A percentile compares a stretch with the other conserved stretches of the same genome.
Conservation (phyloP, 2,797 vertebrate genomes). For the Galaxias olidus region DNA sequence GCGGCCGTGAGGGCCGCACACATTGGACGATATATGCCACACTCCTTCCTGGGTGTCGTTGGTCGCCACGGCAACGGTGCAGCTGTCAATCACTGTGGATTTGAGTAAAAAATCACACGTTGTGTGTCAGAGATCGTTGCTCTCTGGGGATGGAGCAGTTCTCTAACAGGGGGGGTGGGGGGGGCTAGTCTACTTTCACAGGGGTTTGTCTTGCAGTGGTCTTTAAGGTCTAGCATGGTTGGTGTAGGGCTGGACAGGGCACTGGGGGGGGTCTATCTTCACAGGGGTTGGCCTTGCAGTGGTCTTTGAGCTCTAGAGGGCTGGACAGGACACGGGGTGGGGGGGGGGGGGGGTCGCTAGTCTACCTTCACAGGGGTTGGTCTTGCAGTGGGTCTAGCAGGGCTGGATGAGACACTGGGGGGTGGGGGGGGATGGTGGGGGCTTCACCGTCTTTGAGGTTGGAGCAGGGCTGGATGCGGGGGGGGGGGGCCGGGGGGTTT, state of each 20-base stretch:
- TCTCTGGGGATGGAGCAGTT: background rate
- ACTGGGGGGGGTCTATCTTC: no score
- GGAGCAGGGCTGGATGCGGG: constrained; percentile 86
- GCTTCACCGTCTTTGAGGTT: constrained; percentile 87
- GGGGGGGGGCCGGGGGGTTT: constrained; percentile 82
- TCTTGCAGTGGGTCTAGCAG: constrained; percentile 93
- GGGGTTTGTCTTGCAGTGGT: no score
- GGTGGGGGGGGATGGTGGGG: no score
- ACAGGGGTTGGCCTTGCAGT: no score
- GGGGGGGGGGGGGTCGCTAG: no score
- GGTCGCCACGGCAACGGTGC: constrained; percentile 84
- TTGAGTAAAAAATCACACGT: no score
- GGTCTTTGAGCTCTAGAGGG: no score
- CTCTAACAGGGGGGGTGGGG: background rate
- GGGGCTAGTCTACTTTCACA: no score
- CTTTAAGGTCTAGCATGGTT: background rate
- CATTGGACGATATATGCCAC: constrained; percentile 81
- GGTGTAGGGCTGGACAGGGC: no score
- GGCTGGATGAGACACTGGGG: no score
- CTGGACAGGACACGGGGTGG: no score
- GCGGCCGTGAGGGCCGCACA: constrained; percentile 92
- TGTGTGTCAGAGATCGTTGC: no score
- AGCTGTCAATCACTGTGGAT: constrained; percentile 88
- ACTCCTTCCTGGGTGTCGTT: constrained; percentile 76
- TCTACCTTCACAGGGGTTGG: constrained; percentile 86